These are phyloP conservation scores for Plebejus argus DNA, from an alignment of 2,888 invertebrate genomes.

Conservation along the genomic window DNA sequence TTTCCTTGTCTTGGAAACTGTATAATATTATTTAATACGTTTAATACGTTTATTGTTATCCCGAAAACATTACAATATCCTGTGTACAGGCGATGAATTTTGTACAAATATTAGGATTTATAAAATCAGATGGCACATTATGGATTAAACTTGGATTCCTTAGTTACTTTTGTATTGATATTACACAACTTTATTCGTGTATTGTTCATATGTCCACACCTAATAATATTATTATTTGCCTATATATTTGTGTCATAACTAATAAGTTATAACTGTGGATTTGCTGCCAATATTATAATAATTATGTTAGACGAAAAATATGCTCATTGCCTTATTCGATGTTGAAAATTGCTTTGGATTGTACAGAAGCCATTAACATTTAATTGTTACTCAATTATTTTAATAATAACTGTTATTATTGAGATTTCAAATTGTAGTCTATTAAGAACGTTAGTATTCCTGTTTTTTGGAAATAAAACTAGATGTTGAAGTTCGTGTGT, in stretches of 20 bases:
- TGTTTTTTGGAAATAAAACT: neutral
- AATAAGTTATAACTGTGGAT: neutral
- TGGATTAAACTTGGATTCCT: too few species aligned
- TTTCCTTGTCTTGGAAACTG: too few species aligned
- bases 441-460: neutral
- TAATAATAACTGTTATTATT: neutral
- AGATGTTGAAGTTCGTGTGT: too few species aligned
- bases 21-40: too few species aligned
- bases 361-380: conserved; percentile 27
- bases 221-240: too few species aligned
- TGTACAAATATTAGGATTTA: too few species aligned
- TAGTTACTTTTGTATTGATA: too few species aligned
- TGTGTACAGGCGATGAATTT: too few species aligned
- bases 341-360: neutral
- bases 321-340: neutral
- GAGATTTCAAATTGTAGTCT: neutral
- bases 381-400: conserved; percentile 16
- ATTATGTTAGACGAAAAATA: neutral
- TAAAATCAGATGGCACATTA: too few species aligned
- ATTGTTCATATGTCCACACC: neutral
- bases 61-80: too few species aligned
- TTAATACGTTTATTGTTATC: too few species aligned
- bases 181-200: neutral
- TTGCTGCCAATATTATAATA: neutral
- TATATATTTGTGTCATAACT: neutral